Conservation (phyloP, 35 echinoderm and acorn worm genomes). For the Patiria miniata region DNA sequence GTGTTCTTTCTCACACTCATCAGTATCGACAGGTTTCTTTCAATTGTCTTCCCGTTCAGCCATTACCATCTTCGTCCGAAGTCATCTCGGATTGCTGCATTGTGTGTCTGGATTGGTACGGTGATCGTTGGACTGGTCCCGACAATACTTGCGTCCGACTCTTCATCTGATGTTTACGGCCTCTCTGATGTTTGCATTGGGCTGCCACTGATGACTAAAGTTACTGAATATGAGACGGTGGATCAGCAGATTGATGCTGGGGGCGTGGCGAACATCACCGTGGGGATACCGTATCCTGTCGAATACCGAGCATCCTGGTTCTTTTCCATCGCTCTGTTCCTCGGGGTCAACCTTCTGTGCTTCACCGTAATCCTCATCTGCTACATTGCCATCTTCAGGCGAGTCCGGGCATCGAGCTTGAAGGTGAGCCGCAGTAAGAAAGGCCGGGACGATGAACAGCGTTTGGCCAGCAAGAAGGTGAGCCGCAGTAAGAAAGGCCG, state of each 20-base stretch:
- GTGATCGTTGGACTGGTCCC: constrained; percentile 42
- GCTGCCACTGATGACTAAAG: constrained; percentile 54
- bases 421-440: not conserved
- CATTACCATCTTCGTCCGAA: constrained; percentile 39
- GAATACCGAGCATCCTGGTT: constrained; percentile 51
- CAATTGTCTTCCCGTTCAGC: constrained; percentile 76
- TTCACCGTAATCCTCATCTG: constrained; percentile 53
- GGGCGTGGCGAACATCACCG: not conserved
- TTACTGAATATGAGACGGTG: constrained; percentile 40
- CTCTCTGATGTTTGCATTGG: constrained; percentile 75
- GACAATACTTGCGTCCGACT: constrained; percentile 22
- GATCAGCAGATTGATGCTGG: constrained; percentile 16
- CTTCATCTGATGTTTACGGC: constrained; percentile 62
- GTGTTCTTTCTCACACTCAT: constrained; percentile 72
- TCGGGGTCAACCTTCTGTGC: constrained; percentile 64
- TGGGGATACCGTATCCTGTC: constrained; percentile 32
- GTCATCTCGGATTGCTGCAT: constrained; percentile 23
- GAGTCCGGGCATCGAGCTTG: constrained; percentile 34
- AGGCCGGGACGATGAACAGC: too few species aligned
- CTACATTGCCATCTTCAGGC: constrained; percentile 69
- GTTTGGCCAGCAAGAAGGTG: too few species aligned
- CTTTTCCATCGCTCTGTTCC: constrained; percentile 76
- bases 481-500: too few species aligned
- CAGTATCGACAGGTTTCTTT: constrained; percentile 71
- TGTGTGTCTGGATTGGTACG: constrained; percentile 45